Conservation (phyloP, 1,140 invertebrate species). For the Neocloeon triangulifer region DNA sequence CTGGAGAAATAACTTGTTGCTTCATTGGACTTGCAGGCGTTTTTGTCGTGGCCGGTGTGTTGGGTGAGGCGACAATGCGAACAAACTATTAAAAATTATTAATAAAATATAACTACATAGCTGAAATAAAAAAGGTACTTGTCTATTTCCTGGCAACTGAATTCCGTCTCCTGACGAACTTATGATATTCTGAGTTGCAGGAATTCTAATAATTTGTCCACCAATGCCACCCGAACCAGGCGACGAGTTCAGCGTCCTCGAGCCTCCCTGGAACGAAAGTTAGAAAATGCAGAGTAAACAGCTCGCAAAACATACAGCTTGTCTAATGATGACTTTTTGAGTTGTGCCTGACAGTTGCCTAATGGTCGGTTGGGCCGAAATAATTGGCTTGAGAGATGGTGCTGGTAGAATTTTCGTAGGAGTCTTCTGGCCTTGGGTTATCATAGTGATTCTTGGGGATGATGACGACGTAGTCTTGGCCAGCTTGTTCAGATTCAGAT, state of each 20-base stretch:
- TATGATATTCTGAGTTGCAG: constrained; percentile 24
- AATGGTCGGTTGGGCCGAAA: constrained; percentile 15
- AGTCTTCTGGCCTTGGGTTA: constrained; percentile 21
- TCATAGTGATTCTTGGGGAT: constrained; percentile 10
- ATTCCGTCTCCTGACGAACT: constrained; percentile 21
- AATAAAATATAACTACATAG: no score
- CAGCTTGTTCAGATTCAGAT: constrained; percentile 23
- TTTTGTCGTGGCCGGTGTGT: no score
- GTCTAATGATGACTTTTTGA: constrained; percentile 31
- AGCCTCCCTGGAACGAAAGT: constrained; percentile 12
- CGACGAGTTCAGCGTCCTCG: constrained; percentile 15
- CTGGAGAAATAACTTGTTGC: no score
- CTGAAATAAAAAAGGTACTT: no score
- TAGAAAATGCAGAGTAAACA: constrained; percentile 4
- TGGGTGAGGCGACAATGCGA: no score
- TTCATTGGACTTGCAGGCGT: no score
- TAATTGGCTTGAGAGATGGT: constrained; percentile 18
- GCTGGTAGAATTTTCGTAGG: constrained; percentile 46
- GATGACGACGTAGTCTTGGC: constrained; percentile 15
- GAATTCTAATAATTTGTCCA: constrained; percentile 36
- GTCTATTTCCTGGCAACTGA: constrained; percentile 35
- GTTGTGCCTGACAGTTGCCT: constrained; percentile 21
- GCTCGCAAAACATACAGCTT: no score
- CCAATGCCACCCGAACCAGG: no score
- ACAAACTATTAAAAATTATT: no score